Percentiles rank a stretch among this genome's conserved stretches.
Evolutionary conservation across 1,140 invertebrate species (phyloP).

Genomic region (Lordiphosa clarofinis): DNA sequence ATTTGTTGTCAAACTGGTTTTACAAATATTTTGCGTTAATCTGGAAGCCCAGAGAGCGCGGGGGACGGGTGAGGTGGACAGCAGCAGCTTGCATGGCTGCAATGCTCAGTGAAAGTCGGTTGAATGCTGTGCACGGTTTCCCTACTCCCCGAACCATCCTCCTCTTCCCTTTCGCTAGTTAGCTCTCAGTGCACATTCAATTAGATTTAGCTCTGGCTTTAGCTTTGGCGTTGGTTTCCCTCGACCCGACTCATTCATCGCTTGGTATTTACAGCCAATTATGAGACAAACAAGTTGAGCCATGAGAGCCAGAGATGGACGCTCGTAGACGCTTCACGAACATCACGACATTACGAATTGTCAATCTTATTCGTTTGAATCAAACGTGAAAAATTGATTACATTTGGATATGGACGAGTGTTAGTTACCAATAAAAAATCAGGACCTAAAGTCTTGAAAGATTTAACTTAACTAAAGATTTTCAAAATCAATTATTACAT

Average conservation of each 20-base stretch:
- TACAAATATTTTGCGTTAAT: slow-evolving; percentile 76
- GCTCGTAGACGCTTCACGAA: slow-evolving; percentile 16
- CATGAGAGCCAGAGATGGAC: slow-evolving; percentile 16
- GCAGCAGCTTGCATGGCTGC: slow-evolving; percentile 61
- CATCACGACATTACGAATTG: background rate
- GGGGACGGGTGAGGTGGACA: slow-evolving; percentile 3
- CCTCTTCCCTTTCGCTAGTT: background rate
- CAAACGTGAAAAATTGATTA: too few relatives aligned
- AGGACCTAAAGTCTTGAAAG: too few relatives aligned
- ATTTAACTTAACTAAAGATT: too few relatives aligned
- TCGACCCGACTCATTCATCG: slow-evolving; percentile 39
- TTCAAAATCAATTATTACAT: too few relatives aligned
- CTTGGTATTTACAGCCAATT: slow-evolving; percentile 72
- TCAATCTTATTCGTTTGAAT: too few relatives aligned
- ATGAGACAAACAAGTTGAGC: slow-evolving; percentile 65
- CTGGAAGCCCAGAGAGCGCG: slow-evolving; percentile 39
- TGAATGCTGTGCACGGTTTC: slow-evolving; percentile 40
- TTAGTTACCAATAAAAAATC: too few relatives aligned
- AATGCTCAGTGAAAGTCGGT: slow-evolving; percentile 71
- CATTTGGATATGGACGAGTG: too few relatives aligned
- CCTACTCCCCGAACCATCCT: background rate
- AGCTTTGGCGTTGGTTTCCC: slow-evolving; percentile 29
- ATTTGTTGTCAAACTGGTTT: slow-evolving; percentile 78
- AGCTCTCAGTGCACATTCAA: slow-evolving; percentile 56
- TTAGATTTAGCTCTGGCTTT: slow-evolving; percentile 62